A percentile compares a stretch with the other conserved stretches of the same genome.
These are phyloP conservation scores for Rhinella marina DNA, from an alignment of 2,797 vertebrate genomes.

Conservation along the genomic window DNA sequence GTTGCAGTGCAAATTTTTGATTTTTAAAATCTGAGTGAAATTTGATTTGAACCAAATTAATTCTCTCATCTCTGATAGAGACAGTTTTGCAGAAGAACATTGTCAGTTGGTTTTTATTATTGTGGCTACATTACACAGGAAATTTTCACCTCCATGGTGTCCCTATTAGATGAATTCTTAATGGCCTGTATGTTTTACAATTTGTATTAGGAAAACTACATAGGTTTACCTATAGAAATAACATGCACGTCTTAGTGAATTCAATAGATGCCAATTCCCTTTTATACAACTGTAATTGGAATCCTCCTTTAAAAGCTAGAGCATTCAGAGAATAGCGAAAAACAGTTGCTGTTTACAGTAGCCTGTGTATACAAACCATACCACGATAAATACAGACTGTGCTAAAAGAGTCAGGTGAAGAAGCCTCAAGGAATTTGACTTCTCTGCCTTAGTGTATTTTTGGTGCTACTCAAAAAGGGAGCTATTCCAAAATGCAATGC, in stretches of 20 bases:
- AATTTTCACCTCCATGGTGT: not conserved
- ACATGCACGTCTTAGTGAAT: not conserved
- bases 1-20: no score
- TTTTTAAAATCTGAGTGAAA: no score
- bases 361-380: not conserved
- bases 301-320: not conserved
- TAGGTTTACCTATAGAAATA: not conserved
- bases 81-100: not conserved
- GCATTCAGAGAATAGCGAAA: not conserved
- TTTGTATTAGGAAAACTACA: not conserved
- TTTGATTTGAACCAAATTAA: no score
- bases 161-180: not conserved
- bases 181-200: not conserved
- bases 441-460: not conserved
- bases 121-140: not conserved
- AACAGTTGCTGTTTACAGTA: not conserved
- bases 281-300: not conserved
- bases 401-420: not conserved
- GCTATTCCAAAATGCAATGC: not conserved
- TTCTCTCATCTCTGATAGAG: not conserved
- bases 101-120: not conserved
- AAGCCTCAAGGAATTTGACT: not conserved
- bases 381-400: not conserved
- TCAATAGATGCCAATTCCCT: not conserved
- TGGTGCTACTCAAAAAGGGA: not conserved